Conservation (phyloP, 2,113 vertebrate species). For the Anolis sagrei region DNA sequence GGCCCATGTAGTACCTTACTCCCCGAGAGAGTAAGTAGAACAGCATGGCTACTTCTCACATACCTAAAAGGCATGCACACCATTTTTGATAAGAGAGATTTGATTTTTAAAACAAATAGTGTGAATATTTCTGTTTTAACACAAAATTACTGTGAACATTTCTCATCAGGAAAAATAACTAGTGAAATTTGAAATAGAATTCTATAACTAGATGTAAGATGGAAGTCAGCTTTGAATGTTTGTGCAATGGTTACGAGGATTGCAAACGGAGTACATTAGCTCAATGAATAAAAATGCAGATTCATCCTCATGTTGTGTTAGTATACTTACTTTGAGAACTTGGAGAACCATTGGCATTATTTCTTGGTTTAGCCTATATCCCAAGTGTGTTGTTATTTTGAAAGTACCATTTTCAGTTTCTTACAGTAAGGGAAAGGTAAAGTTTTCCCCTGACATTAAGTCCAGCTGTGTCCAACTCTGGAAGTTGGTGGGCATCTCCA, state of each 20-base stretch:
- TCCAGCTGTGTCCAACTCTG: too few species aligned
- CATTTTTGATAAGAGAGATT: conserved; percentile 1
- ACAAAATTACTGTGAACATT: conserved; percentile 5
- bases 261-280: neutral
- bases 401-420: neutral
- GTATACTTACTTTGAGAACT: neutral
- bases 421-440: too few species aligned
- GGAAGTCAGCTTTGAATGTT: neutral
- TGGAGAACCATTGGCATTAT: neutral
- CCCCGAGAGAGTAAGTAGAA: neutral
- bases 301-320: neutral
- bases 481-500: too few species aligned
- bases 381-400: neutral
- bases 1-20: conserved; percentile 15
- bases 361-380: neutral
- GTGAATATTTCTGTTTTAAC: conserved; percentile 18
- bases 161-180: neutral
- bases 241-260: neutral
- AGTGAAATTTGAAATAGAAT: neutral
- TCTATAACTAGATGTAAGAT: neutral
- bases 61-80: neutral
- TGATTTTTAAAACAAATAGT: neutral
- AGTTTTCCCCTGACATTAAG: too few species aligned
- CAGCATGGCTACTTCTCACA: conserved; percentile 1
- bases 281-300: neutral